Evolutionary conservation across 2,888 invertebrate species (phyloP), one percentile per base, ranked within the genome.

Genomic region (Hemicrepidius hirtus): DNA sequence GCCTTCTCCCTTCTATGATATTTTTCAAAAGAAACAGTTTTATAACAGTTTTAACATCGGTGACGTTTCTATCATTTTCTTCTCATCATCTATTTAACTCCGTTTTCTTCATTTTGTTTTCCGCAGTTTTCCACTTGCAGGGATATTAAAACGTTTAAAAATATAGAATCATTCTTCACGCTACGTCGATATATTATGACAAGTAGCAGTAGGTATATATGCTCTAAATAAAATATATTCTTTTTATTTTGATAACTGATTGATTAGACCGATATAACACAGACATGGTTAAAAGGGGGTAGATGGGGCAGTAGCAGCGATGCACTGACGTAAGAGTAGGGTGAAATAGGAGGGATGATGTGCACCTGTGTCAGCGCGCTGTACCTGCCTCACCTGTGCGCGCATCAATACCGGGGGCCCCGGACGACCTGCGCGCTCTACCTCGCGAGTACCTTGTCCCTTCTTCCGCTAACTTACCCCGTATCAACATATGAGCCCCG

Each of bases 361-460:
- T 78, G 76, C 78, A 78, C 78, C 78, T 78, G 78, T 77, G 76
- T 75, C 77, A 74, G 73, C 76, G 73, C 76, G 75, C 71, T 76
- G 46, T 69, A 77, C 76, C 76, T 77, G 76, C 72, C 71, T 78
- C 76, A 78, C 78, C 78, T 77, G 78, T 76, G 76, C 77, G 77
- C 78, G 78, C 78, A 78, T 78, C 78, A 78, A 78, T 78, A 78
- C 76, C 72, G 72, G 55, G 69, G 62, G 72, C 76, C 24, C 75
- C 57, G 78, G 74, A 74, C 70, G 75, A 77, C 76, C 76, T 77
- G 76, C 78, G 78, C 78, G 71, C 69, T 72, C 18, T 74, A 68
- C 74, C 74, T 68, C 67, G 62, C 71, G 32, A 71, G 40, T 66
- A 66, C 68, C 69, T 41, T 60, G 59, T 67, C 66, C 65, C 73